Base-by-base conservation (phyloP, 37 sponge, comb jelly and placozoan species). In the Ianthella basta region DNA sequence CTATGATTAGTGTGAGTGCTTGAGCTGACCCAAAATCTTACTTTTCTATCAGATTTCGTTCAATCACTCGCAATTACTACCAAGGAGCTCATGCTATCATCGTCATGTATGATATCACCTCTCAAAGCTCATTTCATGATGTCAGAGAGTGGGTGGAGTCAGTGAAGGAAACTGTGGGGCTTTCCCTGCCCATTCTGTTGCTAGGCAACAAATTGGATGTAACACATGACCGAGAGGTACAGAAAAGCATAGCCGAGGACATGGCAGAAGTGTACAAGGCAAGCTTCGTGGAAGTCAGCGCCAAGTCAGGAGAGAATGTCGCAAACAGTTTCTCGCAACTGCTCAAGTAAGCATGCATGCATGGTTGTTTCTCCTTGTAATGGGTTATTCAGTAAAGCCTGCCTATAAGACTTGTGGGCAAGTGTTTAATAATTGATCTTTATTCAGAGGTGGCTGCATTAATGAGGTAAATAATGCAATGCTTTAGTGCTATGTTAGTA, bases 21-120 rank as follows among this genome's bases (percentile, higher is more conserved):
- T n/a, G n/a, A n/a, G n/a, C n/a, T n/a, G n/a, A n/a, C n/a, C n/a
- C n/a, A n/a, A n/a, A n/a, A n/a, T n/a, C n/a, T n/a, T n/a, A 15
- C 72, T 40, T 40, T 40, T 40, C 80, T 40, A 8, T 12, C 21
- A 85, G 86, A 78, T 92, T 88, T 65, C 88, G 86, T 86, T 87
- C 90, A 6, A 86, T 91, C 36, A 91, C 95, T 20, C 86, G 86
- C 82, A 86, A 89, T 21, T 95, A 95, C 67, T 91, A 89, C 50
- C 82, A 90, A 25, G 86, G 95, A 32, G 95, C 92, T 29, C 91
- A 95, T 19, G 92, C 89, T 0, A 82, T 95, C 27, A 84, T 95
- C 19, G 56, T 91, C 10, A 82, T 95, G 86, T 95, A 89, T 53
- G 95, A 95, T 79, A 77, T 91, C 34, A 87, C 89, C 34, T 67